Evolutionary conservation across 30 jellyfish, hydroid and myxozoan species (phyloP).

Genomic region (Catostylus mosaicus): DNA sequence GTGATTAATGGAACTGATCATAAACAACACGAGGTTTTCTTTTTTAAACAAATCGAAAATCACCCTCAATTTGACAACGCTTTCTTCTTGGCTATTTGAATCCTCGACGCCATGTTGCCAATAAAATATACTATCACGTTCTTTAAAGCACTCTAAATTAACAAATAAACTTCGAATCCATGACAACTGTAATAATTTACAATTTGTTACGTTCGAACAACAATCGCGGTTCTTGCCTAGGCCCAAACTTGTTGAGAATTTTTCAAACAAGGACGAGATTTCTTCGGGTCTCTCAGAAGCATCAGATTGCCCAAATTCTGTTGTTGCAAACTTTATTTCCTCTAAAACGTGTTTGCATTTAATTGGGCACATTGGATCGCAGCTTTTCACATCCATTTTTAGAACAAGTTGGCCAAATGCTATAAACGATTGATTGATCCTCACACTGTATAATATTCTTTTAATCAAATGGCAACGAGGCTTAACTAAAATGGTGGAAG

Average conservation of each 20-base stretch:
- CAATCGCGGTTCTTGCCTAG: background rate
- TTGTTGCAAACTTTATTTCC: background rate
- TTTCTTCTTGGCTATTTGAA: background rate
- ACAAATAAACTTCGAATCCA: background rate
- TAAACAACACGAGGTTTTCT: background rate
- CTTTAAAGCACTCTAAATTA: background rate
- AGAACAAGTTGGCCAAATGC: background rate
- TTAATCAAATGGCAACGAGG: background rate
- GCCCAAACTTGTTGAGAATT: background rate
- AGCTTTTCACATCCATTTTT: background rate
- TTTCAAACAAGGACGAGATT: background rate
- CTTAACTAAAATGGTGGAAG: background rate
- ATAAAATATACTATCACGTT: background rate
- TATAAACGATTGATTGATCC: background rate
- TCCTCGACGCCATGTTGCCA: background rate
- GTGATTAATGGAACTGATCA: background rate
- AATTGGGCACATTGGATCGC: background rate
- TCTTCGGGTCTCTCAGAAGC: background rate
- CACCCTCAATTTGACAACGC: background rate
- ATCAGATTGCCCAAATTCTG: background rate
- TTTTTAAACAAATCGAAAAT: background rate
- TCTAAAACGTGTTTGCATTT: background rate
- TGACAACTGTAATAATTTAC: background rate
- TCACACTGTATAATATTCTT: background rate
- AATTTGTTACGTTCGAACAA: background rate